These are phyloP conservation scores for Drosophila anomalata DNA, from an alignment of 2,888 invertebrate species.

Conservation along the genomic window DNA sequence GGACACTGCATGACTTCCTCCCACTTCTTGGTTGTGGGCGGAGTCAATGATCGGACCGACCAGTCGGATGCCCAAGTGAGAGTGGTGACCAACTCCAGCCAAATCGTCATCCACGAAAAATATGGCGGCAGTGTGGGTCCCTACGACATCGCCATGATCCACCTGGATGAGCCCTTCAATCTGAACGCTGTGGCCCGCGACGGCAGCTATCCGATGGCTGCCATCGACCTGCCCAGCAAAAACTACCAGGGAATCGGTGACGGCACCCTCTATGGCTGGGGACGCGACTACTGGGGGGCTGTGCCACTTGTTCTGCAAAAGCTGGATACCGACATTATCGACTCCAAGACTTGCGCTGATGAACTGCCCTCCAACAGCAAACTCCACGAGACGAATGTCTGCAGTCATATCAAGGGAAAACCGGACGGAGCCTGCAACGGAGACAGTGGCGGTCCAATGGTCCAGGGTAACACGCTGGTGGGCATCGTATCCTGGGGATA, in stretches of 20 bases:
- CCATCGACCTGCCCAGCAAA: slow-evolving; percentile 59
- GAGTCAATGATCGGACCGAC: slow-evolving; percentile 78
- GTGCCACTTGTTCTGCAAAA: slow-evolving; percentile 73
- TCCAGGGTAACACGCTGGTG: slow-evolving; percentile 61
- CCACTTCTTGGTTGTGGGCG: slow-evolving; percentile 80
- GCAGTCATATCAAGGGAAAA: slow-evolving; percentile 74
- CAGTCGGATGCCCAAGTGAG: slow-evolving; percentile 65
- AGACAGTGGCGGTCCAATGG: slow-evolving; percentile 82
- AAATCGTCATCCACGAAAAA: slow-evolving; percentile 74
- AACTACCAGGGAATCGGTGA: slow-evolving; percentile 48
- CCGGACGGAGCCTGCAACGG: slow-evolving; percentile 84
- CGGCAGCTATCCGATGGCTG: slow-evolving; percentile 61
- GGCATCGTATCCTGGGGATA: slow-evolving; percentile 85
- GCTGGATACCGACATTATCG: slow-evolving; percentile 66
- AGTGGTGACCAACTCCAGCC: slow-evolving; percentile 47
- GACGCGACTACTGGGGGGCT: slow-evolving; percentile 66
- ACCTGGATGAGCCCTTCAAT: slow-evolving; percentile 65
- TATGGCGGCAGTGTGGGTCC: slow-evolving; percentile 83
- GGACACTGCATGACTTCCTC: slow-evolving; percentile 75
- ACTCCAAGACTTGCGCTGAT: slow-evolving; percentile 51
- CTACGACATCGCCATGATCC: slow-evolving; percentile 86
- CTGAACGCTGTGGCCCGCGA: slow-evolving; percentile 66
- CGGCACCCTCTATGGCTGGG: slow-evolving; percentile 79
- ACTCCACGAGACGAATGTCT: slow-evolving; percentile 66
- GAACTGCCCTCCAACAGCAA: slow-evolving; percentile 58